Conservation (phyloP, 2,797 vertebrate genomes). For the Sebastes minor region DNA sequence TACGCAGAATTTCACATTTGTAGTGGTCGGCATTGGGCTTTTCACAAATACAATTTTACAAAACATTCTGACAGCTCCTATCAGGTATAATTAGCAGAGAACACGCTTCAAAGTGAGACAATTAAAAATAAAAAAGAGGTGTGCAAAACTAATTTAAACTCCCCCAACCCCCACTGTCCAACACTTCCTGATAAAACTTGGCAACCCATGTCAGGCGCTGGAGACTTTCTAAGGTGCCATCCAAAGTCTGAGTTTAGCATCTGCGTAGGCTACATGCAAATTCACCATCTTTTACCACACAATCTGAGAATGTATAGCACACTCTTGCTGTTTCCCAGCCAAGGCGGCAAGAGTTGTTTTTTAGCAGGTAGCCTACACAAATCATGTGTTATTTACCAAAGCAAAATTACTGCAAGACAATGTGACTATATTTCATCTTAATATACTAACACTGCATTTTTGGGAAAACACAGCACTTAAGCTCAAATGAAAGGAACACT, state of each 20-base stretch:
- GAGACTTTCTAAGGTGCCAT: conserved; percentile 10
- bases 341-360: background rate
- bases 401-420: background rate
- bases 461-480: background rate
- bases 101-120: background rate
- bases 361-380: background rate
- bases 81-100: background rate
- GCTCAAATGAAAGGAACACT: background rate
- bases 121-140: background rate
- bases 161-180: background rate
- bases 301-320: background rate
- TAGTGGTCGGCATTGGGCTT: background rate
- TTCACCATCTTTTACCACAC: background rate
- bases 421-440: background rate
- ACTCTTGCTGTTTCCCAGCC: background rate
- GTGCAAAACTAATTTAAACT: background rate
- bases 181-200: conserved; percentile 7
- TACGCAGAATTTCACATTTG: conserved; percentile 1
- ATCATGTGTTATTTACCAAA: background rate
- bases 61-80: background rate
- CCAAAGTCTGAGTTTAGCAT: conserved; percentile 22
- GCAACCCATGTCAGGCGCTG: background rate
- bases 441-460: background rate
- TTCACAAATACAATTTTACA: background rate
- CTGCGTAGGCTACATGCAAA: background rate